Conservation (phyloP, 2,797 vertebrate species). For the Clarias pachynema region DNA sequence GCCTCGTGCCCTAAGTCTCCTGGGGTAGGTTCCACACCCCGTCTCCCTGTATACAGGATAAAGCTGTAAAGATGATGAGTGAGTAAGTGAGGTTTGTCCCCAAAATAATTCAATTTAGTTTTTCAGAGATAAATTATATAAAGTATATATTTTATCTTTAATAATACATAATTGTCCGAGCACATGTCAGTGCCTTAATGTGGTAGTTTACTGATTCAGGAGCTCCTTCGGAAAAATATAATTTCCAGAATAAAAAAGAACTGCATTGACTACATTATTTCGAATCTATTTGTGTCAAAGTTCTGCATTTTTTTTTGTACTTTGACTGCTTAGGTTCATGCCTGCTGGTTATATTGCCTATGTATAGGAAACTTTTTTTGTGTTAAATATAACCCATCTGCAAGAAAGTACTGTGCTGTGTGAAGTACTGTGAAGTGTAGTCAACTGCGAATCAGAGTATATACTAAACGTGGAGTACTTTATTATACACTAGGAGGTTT, state of each 20-base stretch:
- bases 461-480: background rate
- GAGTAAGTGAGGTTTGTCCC: too few species aligned
- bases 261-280: background rate
- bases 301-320: background rate
- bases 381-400: conserved; percentile 4
- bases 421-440: background rate
- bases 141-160: too few species aligned
- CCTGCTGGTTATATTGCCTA: background rate
- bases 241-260: background rate
- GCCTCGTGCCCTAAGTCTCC: too few species aligned
- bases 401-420: background rate
- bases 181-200: background rate
- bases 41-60: too few species aligned
- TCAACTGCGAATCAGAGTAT: background rate
- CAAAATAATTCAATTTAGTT: background rate
- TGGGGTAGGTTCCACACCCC: too few species aligned
- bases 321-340: background rate
- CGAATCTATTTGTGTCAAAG: background rate
- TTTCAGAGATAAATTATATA: background rate
- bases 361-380: background rate
- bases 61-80: too few species aligned
- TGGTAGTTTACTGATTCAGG: background rate
- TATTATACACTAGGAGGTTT: conserved; percentile 14
- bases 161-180: background rate
- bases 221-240: background rate